Evolutionary conservation across 2,888 invertebrate species (phyloP).

Genomic region (Hyalella azteca): DNA sequence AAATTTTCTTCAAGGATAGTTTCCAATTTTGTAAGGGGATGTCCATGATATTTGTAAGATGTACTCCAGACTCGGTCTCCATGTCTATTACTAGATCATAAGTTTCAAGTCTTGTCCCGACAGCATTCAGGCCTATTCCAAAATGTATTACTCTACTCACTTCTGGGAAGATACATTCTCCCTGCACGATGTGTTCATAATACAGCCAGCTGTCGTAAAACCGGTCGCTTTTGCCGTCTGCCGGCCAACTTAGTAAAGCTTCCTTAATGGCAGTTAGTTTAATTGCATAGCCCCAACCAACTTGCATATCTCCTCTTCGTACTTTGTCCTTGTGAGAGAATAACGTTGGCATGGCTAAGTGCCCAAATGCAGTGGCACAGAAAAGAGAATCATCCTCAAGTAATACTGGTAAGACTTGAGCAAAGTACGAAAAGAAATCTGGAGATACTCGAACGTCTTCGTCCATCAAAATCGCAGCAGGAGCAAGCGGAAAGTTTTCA

Average conservation of each 20-base stretch:
- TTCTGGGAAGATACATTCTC: conserved; percentile 54
- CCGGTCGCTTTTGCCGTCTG: background rate
- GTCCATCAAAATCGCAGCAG: conserved; percentile 51
- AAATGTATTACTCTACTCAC: conserved; percentile 46
- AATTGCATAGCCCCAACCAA: conserved; percentile 53
- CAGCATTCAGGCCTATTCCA: conserved; percentile 37
- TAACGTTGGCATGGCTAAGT: background rate
- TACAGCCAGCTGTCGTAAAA: conserved; percentile 54
- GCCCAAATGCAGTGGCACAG: conserved; percentile 45
- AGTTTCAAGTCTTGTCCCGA: background rate
- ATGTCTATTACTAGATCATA: background rate
- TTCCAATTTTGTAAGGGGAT: background rate
- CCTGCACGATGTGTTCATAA: background rate
- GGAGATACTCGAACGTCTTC: conserved; percentile 55
- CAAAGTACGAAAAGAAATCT: conserved; percentile 56
- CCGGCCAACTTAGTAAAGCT: conserved; percentile 47
- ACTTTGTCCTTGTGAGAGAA: conserved; percentile 28
- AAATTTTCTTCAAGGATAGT: background rate
- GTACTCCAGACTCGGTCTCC: background rate
- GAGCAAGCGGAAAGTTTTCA: conserved; percentile 39
- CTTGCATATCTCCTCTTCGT: conserved; percentile 44
- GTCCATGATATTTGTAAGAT: background rate
- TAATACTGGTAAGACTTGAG: conserved; percentile 50
- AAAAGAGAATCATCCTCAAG: conserved; percentile 46
- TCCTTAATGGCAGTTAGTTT: conserved; percentile 42